Evolutionary conservation across 2,797 vertebrate species (phyloP), one percentile per base, ranked within the genome.

Genomic region (Hypotaenidia okinawae): DNA sequence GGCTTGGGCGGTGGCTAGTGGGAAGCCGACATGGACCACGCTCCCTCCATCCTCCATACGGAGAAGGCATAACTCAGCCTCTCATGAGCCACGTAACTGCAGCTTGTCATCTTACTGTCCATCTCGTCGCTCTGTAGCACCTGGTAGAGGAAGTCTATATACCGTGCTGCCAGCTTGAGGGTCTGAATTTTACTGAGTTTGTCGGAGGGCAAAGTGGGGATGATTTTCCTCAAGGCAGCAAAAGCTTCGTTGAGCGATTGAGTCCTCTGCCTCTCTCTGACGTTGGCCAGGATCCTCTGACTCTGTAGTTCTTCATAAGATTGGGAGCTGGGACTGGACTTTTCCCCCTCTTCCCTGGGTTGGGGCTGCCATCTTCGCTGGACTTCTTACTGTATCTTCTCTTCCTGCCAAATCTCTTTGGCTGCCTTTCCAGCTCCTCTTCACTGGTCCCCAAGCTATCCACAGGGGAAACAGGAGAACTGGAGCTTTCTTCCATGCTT

Each of bases 141-240:
- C 98, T 99, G 99, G 98, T 97, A 99, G 95, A 99, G 99, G 98
- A 99, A 99, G 98, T 99, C 99, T 98, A 99, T 99, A 98, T 99
- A 99, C 97, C 99, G 98, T 23, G 99, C 98, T 8, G 99, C 99
- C 54, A 99, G 99, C 97, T 99, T 99, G 51, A 99, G 98, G n/a
- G 99, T 99, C 98, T 99, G 99, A 97, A 99, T 99, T 98, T 99
- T 99, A 97, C 99, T 99, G 86, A 99, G 98, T 97, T 99, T 99
- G 98, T 99, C 99, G 13, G 99, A 99, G 83, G 99, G 99, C 94
- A 99, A 97, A 43, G 99, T 99, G 95, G 99, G 99, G 97, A 99
- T 99, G 97, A 99, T 99, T 97, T 99, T 99, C 93, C 99, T 98
- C 97, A 99, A 94, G 89, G 99, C 97, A 0, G 99, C 97, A 91